Evolutionary conservation across 1,140 invertebrate species (phyloP), one percentile per base, ranked within the genome.

Genomic region (Paraescarpia echinospica): DNA sequence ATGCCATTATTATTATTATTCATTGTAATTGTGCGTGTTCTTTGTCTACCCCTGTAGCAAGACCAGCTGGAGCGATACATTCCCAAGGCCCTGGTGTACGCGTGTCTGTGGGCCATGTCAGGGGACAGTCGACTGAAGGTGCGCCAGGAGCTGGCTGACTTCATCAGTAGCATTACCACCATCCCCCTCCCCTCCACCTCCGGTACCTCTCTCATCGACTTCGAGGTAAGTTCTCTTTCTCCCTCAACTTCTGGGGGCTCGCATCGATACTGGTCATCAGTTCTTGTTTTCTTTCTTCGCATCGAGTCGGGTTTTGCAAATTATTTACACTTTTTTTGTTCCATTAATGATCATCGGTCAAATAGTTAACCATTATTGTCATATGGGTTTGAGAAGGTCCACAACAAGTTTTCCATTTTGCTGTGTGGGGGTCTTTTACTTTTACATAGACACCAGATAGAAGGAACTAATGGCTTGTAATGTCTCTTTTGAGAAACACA

Each of bases 41-140:
- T 41, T 4, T 27, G 8, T 77, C 12, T 77, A 18, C 22, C 8
- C 2, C 59, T 77, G 59, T 94, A 98, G 41, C 97, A 97, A 91
- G 99, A 99, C 94, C 98, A 99, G 95, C 95, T 99, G 92, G 99
- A 99, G 95, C 97, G 97, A 31, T 99, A 99, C 95, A 98, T 99
- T 94, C 95, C 98, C 1, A 99, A 99, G 95, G 98, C 98, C 95
- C 96, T 99, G 35, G 97, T 99, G 0, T 99, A 99, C 96, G 98
- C 98, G 0, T 96, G 99, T 31, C 96, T 99, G 9, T 99, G 99
- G 99, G 99, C 99, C 93, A 99, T 99, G 95, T 97, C 98, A 93
- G 99, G 99, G 89, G 99, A 99, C 96, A 98, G 98, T 22, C 99
- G 99, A 96, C 96, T 99, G 5, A 99, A 99, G 97, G 98, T 98